Percentiles rank a stretch among this genome's conserved stretches.
Evolutionary conservation across 2,797 vertebrate genomes (phyloP).

Genomic region (Rallus crepitans): DNA sequence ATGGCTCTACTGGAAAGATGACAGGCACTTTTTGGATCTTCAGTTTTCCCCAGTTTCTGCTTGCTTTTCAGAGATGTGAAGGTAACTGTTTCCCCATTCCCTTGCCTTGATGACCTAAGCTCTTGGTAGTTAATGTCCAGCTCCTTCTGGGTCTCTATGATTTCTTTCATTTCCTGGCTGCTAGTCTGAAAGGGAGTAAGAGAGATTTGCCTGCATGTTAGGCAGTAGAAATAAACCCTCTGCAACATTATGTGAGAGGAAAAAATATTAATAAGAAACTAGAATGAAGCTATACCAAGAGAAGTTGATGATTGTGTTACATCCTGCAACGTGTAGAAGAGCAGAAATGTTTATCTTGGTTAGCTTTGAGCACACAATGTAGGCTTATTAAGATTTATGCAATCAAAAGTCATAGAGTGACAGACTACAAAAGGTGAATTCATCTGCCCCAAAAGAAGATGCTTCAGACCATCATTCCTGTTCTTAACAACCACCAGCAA

Average conservation of each 20-base stretch:
- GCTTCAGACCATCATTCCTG: not conserved
- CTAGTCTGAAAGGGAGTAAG: constrained; percentile 41
- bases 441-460: not conserved
- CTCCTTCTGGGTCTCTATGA: not conserved
- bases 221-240: not conserved
- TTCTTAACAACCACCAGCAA: not conserved
- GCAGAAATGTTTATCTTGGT: not conserved
- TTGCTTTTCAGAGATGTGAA: not conserved
- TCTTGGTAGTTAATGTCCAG: constrained; percentile 5
- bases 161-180: constrained; percentile 39
- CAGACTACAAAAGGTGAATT: not conserved
- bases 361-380: not conserved
- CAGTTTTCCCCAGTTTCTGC: not conserved
- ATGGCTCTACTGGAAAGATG: constrained; percentile 18
- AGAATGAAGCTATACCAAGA: not conserved
- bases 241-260: not conserved
- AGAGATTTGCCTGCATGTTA: not conserved
- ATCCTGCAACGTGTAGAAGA: not conserved
- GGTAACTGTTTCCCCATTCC: not conserved
- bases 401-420: not conserved
- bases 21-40: constrained; percentile 19
- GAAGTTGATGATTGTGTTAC: not conserved
- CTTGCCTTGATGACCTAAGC: not conserved
- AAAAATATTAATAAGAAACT: not conserved
- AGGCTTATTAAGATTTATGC: not conserved